Percentiles rank a stretch among this genome's conserved stretches.
Evolutionary conservation across 2,113 vertebrate genomes (phyloP).

Genomic region (Paramormyrops kingsleyae): DNA sequence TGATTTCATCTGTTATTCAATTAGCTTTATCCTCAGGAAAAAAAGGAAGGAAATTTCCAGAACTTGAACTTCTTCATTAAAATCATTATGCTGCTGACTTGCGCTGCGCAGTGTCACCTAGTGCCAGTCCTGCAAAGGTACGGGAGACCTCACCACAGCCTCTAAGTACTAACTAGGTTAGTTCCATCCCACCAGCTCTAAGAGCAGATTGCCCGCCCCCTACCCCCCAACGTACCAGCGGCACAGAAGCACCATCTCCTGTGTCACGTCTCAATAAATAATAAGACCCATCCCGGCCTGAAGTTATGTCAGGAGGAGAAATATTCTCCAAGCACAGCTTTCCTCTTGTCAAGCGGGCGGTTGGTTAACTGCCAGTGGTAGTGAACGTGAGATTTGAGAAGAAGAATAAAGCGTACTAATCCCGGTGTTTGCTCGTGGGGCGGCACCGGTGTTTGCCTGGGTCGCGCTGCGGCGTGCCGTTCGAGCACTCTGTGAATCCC

Average conservation of each 20-base stretch:
- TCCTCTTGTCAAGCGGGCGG: background rate
- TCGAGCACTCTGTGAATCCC: background rate
- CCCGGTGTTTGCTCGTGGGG: background rate
- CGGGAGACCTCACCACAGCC: background rate
- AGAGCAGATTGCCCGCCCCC: background rate
- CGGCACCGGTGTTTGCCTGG: background rate
- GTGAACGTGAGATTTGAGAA: constrained; percentile 2
- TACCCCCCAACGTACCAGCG: background rate
- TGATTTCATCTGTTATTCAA: constrained; percentile 4
- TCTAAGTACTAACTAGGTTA: background rate
- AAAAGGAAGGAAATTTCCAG: background rate
- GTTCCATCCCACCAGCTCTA: constrained; percentile 25
- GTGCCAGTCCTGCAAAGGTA: background rate
- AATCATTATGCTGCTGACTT: background rate
- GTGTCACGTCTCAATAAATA: constrained; percentile 16
- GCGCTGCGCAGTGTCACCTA: background rate
- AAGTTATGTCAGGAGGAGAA: background rate
- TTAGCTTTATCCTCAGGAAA: background rate
- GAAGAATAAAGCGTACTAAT: background rate
- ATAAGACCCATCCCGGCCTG: background rate
- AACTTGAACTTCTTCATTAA: background rate
- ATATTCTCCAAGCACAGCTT: background rate
- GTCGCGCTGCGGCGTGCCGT: background rate
- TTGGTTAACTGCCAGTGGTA: constrained; percentile 15
- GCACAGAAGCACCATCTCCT: constrained; percentile 23